Evolutionary conservation across 1,140 invertebrate species (phyloP).

Genomic region (Pseudomyrmex concolor): DNA sequence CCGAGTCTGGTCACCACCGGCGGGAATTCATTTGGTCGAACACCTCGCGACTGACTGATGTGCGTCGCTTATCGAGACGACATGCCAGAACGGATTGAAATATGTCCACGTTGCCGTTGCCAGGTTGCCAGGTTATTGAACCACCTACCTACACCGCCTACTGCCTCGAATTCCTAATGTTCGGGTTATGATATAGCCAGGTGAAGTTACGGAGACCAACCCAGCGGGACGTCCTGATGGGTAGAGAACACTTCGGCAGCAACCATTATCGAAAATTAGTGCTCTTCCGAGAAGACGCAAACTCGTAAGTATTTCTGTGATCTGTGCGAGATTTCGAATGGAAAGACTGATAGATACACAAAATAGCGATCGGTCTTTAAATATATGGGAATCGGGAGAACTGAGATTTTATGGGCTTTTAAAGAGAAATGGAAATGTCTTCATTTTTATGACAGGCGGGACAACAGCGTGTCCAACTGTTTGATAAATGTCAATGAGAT

Average conservation of each 20-base stretch:
- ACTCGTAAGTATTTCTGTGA: constrained; percentile 36
- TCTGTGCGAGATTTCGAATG: constrained; percentile 40
- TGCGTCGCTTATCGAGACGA: constrained; percentile 72
- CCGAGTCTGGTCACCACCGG: constrained; percentile 36
- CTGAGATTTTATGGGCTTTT: constrained; percentile 37
- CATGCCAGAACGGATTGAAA: constrained; percentile 70
- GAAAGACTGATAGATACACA: neutral
- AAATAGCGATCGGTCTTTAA: constrained; percentile 25
- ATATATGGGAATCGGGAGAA: constrained; percentile 10
- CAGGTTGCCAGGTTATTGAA: constrained; percentile 69
- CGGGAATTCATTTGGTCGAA: constrained; percentile 66
- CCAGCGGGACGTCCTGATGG: constrained; percentile 67
- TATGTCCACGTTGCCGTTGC: constrained; percentile 70
- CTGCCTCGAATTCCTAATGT: constrained; percentile 75
- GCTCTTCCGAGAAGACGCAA: constrained; percentile 68
- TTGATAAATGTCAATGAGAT: constrained; percentile 47
- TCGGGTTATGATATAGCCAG: constrained; percentile 67
- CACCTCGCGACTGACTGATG: constrained; percentile 75
- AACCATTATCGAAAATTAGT: constrained; percentile 74
- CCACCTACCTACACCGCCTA: constrained; percentile 43
- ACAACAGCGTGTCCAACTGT: neutral
- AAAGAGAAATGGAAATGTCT: constrained; percentile 35
- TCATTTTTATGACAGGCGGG: constrained; percentile 47
- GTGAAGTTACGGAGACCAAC: constrained; percentile 69
- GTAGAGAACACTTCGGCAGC: constrained; percentile 65